Percentiles rank a stretch among this genome's conserved stretches.
Conservation (phyloP, 1,140 invertebrate species). For the Drosophila melanogaster region DNA sequence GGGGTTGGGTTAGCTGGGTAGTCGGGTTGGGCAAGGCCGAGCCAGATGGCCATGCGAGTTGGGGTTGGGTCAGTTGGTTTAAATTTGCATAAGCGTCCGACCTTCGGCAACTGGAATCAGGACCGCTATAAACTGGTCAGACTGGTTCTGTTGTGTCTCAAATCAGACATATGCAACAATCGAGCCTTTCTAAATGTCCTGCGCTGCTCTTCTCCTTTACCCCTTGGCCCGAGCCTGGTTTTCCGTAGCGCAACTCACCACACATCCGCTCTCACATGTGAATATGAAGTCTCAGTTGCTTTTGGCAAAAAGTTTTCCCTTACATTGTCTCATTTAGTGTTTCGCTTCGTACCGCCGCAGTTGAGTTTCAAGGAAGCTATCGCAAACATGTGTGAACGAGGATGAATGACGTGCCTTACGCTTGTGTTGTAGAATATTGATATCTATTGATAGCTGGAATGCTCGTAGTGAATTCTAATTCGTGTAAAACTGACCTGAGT, state of each 20-base stretch:
- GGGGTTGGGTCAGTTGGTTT: constrained; percentile 38
- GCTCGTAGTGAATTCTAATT: too few relatives aligned
- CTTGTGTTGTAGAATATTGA: too few relatives aligned
- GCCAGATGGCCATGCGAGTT: constrained; percentile 26
- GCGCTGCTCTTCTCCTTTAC: neutral
- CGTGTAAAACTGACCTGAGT: too few relatives aligned
- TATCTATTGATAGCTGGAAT: too few relatives aligned
- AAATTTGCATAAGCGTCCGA: constrained; percentile 38
- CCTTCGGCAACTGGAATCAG: constrained; percentile 14
- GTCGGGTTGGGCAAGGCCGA: constrained; percentile 12
- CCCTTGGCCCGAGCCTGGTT: constrained; percentile 1
- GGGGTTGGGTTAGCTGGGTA: constrained; percentile 8
- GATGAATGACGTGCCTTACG: neutral
- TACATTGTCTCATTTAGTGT: constrained; percentile 12
- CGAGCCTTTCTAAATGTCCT: neutral
- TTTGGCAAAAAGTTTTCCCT: constrained; percentile 2
- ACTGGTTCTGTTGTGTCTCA: constrained; percentile 26
- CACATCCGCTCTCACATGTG: constrained; percentile 48
- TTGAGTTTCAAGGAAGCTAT: constrained; percentile 7
- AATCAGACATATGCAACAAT: constrained; percentile 12
- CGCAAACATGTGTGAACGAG: neutral
- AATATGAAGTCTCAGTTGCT: neutral
- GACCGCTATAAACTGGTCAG: constrained; percentile 35
- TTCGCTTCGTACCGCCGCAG: constrained; percentile 12
- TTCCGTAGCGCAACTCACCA: constrained; percentile 35